Conservation (phyloP, 2,113 vertebrate species). For the Prunella himalayana region DNA sequence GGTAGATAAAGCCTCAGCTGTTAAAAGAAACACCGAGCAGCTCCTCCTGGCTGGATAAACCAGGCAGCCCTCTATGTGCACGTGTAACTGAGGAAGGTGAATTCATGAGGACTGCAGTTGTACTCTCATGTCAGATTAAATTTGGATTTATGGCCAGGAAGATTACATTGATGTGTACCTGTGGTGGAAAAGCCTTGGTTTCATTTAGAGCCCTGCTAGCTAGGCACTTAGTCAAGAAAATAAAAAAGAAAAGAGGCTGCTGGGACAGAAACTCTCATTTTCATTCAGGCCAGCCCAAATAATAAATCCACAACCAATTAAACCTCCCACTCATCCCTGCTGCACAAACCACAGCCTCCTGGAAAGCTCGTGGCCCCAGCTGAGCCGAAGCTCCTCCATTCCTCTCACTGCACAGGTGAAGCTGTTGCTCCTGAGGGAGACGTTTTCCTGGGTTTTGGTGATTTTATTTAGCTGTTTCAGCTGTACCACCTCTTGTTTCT, state of each 20-base stretch:
- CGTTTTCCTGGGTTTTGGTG: neutral
- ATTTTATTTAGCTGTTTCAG: neutral
- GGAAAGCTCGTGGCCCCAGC: neutral
- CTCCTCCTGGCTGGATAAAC: neutral
- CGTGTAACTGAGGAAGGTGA: neutral
- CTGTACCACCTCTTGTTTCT: neutral
- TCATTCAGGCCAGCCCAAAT: neutral
- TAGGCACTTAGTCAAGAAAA: neutral
- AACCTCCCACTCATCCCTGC: neutral
- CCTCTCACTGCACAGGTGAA: neutral
- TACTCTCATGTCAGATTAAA: neutral
- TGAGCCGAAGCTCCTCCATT: neutral
- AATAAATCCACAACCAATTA: neutral
- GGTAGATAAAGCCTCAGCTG: conserved; percentile 27
- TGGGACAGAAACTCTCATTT: neutral
- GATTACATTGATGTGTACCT: neutral
- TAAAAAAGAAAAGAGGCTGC: neutral
- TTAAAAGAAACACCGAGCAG: neutral
- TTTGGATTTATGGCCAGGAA: conserved; percentile 21
- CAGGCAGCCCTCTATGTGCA: neutral
- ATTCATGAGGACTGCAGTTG: neutral
- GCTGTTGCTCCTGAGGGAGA: neutral
- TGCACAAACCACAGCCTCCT: neutral
- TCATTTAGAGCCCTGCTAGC: neutral
- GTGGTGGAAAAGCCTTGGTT: neutral